Evolutionary conservation across 2,888 invertebrate genomes (phyloP).

Genomic region (Drosophila greeni): DNA sequence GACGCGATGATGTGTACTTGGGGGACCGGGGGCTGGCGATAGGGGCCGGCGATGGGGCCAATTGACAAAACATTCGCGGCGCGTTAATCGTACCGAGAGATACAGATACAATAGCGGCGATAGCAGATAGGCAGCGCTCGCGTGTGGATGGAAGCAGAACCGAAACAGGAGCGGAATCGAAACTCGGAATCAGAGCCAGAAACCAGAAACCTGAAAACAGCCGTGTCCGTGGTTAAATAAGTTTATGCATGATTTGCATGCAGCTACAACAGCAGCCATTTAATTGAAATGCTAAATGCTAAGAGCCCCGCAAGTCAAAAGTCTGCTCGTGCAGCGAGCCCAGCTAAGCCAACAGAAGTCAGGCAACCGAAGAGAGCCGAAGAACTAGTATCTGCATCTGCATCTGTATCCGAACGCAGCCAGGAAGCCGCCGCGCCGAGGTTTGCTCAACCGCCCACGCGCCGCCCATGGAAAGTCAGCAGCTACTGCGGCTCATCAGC

Average conservation of each 20-base stretch:
- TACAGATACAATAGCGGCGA: constrained; percentile 54
- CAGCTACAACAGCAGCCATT: constrained; percentile 40
- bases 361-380: constrained; percentile 8
- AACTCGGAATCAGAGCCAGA: constrained; percentile 4
- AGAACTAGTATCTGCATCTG: constrained; percentile 10
- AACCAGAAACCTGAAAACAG: constrained; percentile 6
- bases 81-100: constrained; percentile 46
- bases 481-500: constrained; percentile 35
- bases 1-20: constrained; percentile 10
- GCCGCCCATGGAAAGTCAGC: constrained; percentile 59
- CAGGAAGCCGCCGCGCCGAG: constrained; percentile 56
- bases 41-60: constrained; percentile 23
- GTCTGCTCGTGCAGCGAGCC: neutral
- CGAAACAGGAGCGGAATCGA: constrained; percentile 17
- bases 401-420: constrained; percentile 42
- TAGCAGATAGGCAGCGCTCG: constrained; percentile 48
- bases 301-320: neutral
- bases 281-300: constrained; percentile 8
- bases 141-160: constrained; percentile 42
- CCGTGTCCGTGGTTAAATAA: constrained; percentile 50
- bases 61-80: constrained; percentile 33
- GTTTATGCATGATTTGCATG: constrained; percentile 65
- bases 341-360: constrained; percentile 2
- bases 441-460: constrained; percentile 52
- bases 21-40: constrained; percentile 6